Evolutionary conservation across 2,888 invertebrate genomes (phyloP).

Genomic region (Stegophylla sp.): DNA sequence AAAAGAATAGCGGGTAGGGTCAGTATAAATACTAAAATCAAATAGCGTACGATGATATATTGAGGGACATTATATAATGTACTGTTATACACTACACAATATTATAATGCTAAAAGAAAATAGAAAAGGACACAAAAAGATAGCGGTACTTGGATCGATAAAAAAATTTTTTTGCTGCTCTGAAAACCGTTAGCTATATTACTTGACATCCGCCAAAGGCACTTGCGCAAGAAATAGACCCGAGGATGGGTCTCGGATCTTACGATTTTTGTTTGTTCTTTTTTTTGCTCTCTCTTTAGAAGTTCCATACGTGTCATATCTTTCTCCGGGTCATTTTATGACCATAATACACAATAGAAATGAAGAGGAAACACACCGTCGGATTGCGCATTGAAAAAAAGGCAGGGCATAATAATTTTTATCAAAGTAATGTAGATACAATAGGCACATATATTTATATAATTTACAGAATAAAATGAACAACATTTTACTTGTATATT

Average conservation of each 20-base stretch:
- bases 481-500: constrained; percentile 43
- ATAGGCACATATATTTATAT: too few species aligned
- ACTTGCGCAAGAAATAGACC: constrained; percentile 50
- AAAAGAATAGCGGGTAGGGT: not conserved
- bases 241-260: constrained; percentile 16
- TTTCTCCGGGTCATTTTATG: constrained; percentile 44
- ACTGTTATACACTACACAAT: too few species aligned
- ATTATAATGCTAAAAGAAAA: constrained; percentile 30
- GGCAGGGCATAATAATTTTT: constrained; percentile 35
- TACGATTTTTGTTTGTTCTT: constrained; percentile 6
- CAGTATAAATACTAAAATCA: not conserved
- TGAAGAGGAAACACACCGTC: not conserved
- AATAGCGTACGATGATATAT: not conserved
- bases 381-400: constrained; percentile 28
- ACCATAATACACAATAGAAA: constrained; percentile 2
- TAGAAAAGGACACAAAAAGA: constrained; percentile 42
- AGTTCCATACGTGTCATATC: constrained; percentile 46
- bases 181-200: constrained; percentile 45
- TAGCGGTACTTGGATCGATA: constrained; percentile 45
- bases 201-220: constrained; percentile 53
- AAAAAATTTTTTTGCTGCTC: constrained; percentile 46
- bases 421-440: constrained; percentile 14
- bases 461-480: not conserved
- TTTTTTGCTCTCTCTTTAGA: constrained; percentile 39
- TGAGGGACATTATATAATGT: not conserved